Evolutionary conservation across 2,888 invertebrate genomes (phyloP).

Genomic region (Anarsia innoxiella): DNA sequence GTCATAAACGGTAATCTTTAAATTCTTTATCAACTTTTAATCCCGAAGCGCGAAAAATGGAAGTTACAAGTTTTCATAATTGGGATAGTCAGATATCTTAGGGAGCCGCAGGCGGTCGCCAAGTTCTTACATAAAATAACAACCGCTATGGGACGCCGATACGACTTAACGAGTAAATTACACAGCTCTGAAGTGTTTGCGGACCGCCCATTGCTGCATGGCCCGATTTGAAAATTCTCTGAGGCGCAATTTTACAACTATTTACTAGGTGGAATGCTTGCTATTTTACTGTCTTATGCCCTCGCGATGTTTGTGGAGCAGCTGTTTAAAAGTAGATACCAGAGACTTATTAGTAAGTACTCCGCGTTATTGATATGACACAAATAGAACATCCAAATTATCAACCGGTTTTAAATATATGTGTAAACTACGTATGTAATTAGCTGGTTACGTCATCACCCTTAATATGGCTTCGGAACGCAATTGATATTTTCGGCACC

Average conservation of each 20-base stretch:
- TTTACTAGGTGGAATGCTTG: too few relatives aligned
- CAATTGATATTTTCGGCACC: slow-evolving; percentile 15
- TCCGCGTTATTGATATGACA: too few relatives aligned
- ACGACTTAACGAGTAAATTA: slow-evolving; percentile 58
- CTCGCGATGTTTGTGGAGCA: too few relatives aligned
- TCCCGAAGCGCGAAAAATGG: slow-evolving; percentile 11
- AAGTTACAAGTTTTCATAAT: slow-evolving; percentile 28
- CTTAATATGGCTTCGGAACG: too few relatives aligned
- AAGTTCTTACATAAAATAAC: slow-evolving; percentile 42
- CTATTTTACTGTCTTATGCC: too few relatives aligned
- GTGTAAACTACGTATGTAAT: too few relatives aligned
- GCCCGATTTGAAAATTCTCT: slow-evolving; percentile 32
- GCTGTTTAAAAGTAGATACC: too few relatives aligned
- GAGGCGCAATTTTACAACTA: too few relatives aligned
- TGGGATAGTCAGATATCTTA: slow-evolving; percentile 34
- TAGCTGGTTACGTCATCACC: slow-evolving; percentile 6
- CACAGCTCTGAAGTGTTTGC: slow-evolving; percentile 54
- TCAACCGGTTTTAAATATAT: too few relatives aligned
- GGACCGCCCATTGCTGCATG: slow-evolving; percentile 44
- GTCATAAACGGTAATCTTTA: neutral
- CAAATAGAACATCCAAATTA: too few relatives aligned
- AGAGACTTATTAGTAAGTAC: too few relatives aligned
- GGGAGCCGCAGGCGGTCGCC: slow-evolving; percentile 39
- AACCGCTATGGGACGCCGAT: slow-evolving; percentile 39
- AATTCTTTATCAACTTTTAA: slow-evolving; percentile 6